Percentiles rank a stretch among this genome's conserved stretches.
These are phyloP conservation scores for Syrista parreyssii DNA, from an alignment of 2,888 invertebrate species.

Conservation along the genomic window DNA sequence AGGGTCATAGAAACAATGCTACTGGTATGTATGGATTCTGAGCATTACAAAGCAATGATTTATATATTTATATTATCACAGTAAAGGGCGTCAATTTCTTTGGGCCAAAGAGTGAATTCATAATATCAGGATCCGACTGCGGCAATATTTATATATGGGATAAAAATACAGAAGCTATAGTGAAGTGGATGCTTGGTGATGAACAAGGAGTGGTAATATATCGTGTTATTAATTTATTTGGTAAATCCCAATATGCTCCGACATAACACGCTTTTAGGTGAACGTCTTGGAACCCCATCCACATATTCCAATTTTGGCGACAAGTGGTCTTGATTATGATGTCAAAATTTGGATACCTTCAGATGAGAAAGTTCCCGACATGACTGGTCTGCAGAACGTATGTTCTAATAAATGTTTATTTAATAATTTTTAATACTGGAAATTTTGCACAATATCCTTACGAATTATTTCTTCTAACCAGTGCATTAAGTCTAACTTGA, in stretches of 20 bases:
- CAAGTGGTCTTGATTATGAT: conserved; percentile 91
- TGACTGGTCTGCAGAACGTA: conserved; percentile 36
- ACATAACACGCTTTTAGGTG: conserved; percentile 69
- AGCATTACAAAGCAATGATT: neutral
- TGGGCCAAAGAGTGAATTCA: conserved; percentile 89
- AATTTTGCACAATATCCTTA: neutral
- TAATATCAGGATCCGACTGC: conserved; percentile 95
- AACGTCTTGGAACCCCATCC: conserved; percentile 95
- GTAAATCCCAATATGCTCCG: conserved; percentile 11
- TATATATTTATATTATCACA: conserved; percentile 49
- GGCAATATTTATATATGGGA: conserved; percentile 92
- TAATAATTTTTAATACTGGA: neutral
- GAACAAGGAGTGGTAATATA: conserved; percentile 79
- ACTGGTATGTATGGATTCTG: conserved; percentile 42
- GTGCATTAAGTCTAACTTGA: conserved; percentile 40
- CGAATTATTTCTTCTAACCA: conserved; percentile 16
- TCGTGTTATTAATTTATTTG: conserved; percentile 5
- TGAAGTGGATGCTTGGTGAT: conserved; percentile 90
- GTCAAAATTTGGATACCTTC: conserved; percentile 94
- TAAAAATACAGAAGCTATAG: conserved; percentile 84
- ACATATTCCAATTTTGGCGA: conserved; percentile 85
- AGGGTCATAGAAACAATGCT: conserved; percentile 70
- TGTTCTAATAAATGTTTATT: conserved; percentile 2
- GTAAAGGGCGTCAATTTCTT: conserved; percentile 95
- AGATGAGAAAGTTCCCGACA: conserved; percentile 66